These are phyloP conservation scores for Corvus hawaiiensis DNA, from an alignment of 2,113 vertebrate species.

Conservation along the genomic window DNA sequence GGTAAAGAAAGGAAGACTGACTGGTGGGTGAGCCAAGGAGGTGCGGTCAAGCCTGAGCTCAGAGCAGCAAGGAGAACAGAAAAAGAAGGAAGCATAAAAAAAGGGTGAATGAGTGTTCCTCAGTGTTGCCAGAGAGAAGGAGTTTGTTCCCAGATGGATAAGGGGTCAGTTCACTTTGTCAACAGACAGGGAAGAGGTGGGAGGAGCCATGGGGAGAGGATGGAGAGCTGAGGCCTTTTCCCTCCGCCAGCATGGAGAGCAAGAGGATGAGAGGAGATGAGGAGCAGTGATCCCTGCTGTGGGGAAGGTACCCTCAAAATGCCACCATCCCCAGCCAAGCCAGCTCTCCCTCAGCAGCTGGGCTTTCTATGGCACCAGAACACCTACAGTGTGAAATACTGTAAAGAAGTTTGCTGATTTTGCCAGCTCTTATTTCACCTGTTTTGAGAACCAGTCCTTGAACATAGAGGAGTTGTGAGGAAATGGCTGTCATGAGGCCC, in stretches of 20 bases:
- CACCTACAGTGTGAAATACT: not conserved
- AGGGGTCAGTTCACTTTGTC: not conserved
- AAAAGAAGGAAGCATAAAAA: not conserved
- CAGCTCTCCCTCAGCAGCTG: not conserved
- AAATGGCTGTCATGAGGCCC: not conserved
- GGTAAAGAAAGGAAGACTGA: not conserved
- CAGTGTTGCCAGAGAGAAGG: not conserved
- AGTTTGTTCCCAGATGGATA: not conserved
- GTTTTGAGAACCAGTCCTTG: not conserved
- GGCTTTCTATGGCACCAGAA: not conserved
- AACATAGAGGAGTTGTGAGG: not conserved
- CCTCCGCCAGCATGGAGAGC: not conserved
- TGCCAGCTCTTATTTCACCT: not conserved
- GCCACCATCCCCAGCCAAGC: not conserved
- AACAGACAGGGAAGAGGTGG: not conserved
- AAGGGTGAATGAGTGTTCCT: not conserved
- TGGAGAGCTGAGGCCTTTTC: not conserved
- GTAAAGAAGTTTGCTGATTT: not conserved
- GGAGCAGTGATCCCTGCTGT: not conserved
- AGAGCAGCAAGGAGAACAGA: not conserved
- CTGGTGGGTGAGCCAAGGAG: not conserved
- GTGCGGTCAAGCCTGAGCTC: not conserved
- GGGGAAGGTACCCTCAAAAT: not conserved
- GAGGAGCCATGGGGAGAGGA: not conserved
- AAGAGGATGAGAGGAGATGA: not conserved